A percentile compares a stretch with the other conserved stretches of the same genome.
Evolutionary conservation across 2,888 invertebrate genomes (phyloP).

Genomic region (Rapana venosa): DNA sequence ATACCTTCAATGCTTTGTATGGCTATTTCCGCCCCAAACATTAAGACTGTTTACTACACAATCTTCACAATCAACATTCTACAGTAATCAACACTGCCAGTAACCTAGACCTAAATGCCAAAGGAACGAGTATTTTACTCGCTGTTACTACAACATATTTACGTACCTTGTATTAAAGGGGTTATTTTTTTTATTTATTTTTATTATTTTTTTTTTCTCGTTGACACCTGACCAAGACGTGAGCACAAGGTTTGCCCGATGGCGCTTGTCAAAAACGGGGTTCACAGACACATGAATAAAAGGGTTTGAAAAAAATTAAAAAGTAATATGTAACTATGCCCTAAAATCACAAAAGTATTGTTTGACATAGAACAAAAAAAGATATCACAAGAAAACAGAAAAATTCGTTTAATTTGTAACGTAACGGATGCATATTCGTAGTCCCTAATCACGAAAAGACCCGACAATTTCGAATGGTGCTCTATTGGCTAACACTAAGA

Average conservation of each 20-base stretch:
- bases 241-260: neutral
- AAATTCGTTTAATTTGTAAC: neutral
- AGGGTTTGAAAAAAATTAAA: neutral
- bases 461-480: neutral
- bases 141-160: too few relatives aligned
- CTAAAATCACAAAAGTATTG: neutral
- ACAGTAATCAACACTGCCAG: too few relatives aligned
- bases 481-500: constrained; percentile 19
- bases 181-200: too few relatives aligned
- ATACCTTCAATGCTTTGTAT: too few relatives aligned
- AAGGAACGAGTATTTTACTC: too few relatives aligned
- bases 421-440: constrained; percentile 1
- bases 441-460: neutral
- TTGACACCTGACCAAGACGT: too few relatives aligned
- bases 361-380: neutral
- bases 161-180: too few relatives aligned
- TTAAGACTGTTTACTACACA: too few relatives aligned
- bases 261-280: neutral
- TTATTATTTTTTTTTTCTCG: too few relatives aligned
- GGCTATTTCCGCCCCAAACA: too few relatives aligned
- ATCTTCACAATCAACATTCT: too few relatives aligned
- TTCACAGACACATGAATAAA: neutral
- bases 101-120: too few relatives aligned
- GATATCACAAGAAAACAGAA: neutral
- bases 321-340: neutral